Evolutionary conservation across 2,888 invertebrate species (phyloP).

Genomic region (Ormyrus pomaceus): DNA sequence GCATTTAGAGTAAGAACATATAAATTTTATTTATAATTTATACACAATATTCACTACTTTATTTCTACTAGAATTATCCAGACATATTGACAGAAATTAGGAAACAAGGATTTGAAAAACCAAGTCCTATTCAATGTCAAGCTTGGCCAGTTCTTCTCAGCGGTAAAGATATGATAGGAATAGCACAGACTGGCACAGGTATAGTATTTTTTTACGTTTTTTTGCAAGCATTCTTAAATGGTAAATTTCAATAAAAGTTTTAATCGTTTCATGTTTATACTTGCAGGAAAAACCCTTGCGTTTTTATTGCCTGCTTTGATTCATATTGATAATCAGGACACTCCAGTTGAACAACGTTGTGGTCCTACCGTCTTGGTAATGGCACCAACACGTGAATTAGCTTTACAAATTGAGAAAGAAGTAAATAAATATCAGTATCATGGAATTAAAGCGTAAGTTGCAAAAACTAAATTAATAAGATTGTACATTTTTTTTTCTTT

Average conservation of each 20-base stretch:
- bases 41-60: not conserved
- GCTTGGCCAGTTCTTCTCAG: slow-evolving; percentile 95
- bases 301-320: slow-evolving; percentile 95
- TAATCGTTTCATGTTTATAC: slow-evolving; percentile 5
- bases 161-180: slow-evolving; percentile 96
- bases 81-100: slow-evolving; percentile 88
- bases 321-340: slow-evolving; percentile 91
- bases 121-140: slow-evolving; percentile 95
- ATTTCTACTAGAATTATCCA: slow-evolving; percentile 80
- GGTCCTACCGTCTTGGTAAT: slow-evolving; percentile 93
- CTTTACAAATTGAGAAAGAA: slow-evolving; percentile 94
- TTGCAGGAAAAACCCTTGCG: slow-evolving; percentile 92
- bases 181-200: slow-evolving; percentile 94
- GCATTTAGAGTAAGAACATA: slow-evolving; percentile 65
- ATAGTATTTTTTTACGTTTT: slow-evolving; percentile 17
- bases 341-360: slow-evolving; percentile 82
- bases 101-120: slow-evolving; percentile 87
- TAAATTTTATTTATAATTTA: not conserved
- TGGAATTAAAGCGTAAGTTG: slow-evolving; percentile 87
- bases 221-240: no score
- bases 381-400: slow-evolving; percentile 95
- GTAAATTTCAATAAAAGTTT: not conserved
- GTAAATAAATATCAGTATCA: slow-evolving; percentile 92
- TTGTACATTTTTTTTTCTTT: no score
- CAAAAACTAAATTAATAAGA: not conserved